Percentiles rank a stretch among this genome's conserved stretches.
phyloP scores from a whole-genome alignment of 2,113 vertebrate species.

The Peromyscus polionotus region DNA sequence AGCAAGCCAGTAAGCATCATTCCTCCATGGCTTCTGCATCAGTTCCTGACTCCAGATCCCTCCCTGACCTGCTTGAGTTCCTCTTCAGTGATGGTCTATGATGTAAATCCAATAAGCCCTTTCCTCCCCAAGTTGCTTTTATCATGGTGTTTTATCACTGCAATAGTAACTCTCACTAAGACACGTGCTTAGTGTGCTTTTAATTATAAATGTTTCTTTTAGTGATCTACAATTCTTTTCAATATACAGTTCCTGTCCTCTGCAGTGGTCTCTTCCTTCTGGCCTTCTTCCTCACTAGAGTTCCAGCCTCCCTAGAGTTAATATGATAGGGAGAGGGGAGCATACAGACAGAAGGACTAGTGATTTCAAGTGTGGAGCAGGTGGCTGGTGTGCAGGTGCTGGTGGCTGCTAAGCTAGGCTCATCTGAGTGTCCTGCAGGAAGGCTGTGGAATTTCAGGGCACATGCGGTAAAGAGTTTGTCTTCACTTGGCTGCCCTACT shows the following conservation, averaged over 20 bases:
- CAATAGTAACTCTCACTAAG: too few relatives aligned
- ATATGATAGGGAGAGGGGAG: neutral
- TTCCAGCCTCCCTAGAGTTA: neutral
- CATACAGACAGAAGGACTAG: neutral
- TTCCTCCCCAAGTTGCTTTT: neutral
- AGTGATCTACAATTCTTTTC: neutral
- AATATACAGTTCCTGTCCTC: neutral
- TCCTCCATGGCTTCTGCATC: neutral
- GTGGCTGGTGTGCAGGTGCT: neutral
- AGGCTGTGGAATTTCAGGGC: neutral
- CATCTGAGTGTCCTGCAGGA: neutral
- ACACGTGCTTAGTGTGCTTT: neutral
- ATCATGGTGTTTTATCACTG: neutral
- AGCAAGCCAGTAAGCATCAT: neutral
- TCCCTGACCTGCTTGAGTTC: neutral
- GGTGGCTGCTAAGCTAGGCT: neutral
- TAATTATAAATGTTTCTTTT: neutral
- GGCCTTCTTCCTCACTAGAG: neutral
- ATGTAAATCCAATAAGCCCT: neutral
- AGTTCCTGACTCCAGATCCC: neutral
- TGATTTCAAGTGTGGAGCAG: neutral
- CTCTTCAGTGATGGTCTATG: neutral
- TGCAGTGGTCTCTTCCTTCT: neutral
- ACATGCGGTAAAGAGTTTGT: neutral
- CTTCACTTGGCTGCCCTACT: neutral